Evolutionary conservation across 2,113 vertebrate species (phyloP).

Genomic region (Electrona antarctica): DNA sequence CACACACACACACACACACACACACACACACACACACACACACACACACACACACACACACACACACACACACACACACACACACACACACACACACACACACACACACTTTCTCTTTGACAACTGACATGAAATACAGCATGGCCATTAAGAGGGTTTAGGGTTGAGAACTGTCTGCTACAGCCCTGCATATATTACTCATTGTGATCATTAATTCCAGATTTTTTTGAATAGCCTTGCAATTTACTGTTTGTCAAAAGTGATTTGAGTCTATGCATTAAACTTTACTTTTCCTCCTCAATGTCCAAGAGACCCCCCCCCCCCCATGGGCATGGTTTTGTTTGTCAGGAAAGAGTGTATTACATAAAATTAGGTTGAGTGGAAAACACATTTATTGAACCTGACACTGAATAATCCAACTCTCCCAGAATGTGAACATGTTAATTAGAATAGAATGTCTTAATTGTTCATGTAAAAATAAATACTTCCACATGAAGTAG

Average conservation of each 20-base stretch:
- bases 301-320: not conserved
- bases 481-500: no score
- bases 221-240: constrained; percentile 67
- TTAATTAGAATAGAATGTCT: constrained; percentile 11
- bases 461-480: no score
- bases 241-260: constrained; percentile 58
- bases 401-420: not conserved
- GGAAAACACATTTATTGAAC: not conserved
- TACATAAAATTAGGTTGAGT: not conserved
- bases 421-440: no score
- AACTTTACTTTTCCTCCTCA: constrained; percentile 29
- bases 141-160: constrained; percentile 59
- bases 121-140: constrained; percentile 56
- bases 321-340: constrained; percentile 10
- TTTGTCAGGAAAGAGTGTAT: not conserved
- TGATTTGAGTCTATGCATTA: constrained; percentile 56
- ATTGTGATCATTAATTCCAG: constrained; percentile 60
- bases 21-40: not conserved
- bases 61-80: not conserved
- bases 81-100: no score
- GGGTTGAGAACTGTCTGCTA: constrained; percentile 58
- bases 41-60: no score
- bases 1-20: no score
- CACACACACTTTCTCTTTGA: constrained; percentile 9
- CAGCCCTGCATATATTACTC: constrained; percentile 52